phyloP scores from a whole-genome alignment of 2,113 vertebrate genomes.

The Pantherophis guttatus region DNA sequence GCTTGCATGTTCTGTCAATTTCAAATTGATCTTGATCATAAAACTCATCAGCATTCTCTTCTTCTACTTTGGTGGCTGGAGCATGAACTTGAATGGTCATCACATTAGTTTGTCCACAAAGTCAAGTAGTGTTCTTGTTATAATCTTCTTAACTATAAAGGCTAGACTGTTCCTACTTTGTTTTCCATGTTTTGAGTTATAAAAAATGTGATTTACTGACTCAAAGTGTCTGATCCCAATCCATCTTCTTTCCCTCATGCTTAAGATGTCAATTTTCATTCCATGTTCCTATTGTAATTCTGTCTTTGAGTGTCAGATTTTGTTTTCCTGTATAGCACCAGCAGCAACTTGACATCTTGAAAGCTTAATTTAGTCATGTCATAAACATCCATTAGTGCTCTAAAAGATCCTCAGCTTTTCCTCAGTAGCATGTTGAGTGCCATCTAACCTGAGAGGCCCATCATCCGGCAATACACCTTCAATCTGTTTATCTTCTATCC shows the following conservation, averaged over 20 bases:
- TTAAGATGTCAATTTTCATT: not conserved
- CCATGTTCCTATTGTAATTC: not conserved
- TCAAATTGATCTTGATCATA: not conserved
- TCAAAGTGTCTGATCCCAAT: not conserved
- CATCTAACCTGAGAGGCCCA: not conserved
- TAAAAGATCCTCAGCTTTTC: not conserved
- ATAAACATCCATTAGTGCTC: not conserved
- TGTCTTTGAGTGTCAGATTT: not conserved
- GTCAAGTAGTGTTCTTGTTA: not conserved
- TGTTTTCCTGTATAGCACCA: not conserved
- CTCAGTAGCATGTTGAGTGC: not conserved
- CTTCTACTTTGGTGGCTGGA: not conserved
- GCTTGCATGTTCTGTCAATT: not conserved
- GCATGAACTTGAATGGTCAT: not conserved
- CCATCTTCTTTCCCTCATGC: not conserved
- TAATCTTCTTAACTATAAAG: not conserved
- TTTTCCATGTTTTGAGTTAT: not conserved
- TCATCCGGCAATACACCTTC: not conserved
- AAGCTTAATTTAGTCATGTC: not conserved
- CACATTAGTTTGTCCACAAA: not conserved
- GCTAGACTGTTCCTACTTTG: not conserved
- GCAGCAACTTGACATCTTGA: not conserved
- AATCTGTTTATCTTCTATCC: not conserved
- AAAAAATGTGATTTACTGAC: not conserved
- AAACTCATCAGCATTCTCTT: not conserved